Evolutionary conservation across 2,888 invertebrate species (phyloP), one percentile per base, ranked within the genome.

Genomic region (Leptarthrus brevirostris): DNA sequence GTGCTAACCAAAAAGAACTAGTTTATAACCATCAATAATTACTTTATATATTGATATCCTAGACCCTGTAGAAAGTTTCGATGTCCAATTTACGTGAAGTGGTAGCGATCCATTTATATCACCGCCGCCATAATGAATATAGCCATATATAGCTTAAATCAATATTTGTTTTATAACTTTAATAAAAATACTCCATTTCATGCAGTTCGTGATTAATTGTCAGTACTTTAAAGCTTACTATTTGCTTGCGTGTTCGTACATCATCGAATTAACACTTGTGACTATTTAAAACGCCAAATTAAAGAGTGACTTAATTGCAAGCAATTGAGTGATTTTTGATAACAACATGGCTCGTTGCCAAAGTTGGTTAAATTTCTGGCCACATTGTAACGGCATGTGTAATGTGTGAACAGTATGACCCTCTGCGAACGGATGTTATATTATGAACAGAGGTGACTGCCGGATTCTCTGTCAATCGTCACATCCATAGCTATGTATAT

Each of bases 131-230:
- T 30, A 30, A 30, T 30, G 30, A 8, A 30, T 30, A 30, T 30
- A 5, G 30, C 30, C 30, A n/a, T n/a, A n/a, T 30, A 30, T 30
- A 8, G 30, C 30, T n/a, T 16, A 56, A 56, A 56, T 56, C 56
- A 56, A 56, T 56, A 56, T 56, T 56, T 56, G 56, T 56, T 56
- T 24, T 30, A 14, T 6, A 30, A 56, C 56, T 56, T 56, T 56
- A 56, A 56, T 56, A 56, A 56, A 24, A 30, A 10, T 8, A 1
- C 54, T 8, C 56, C 16, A 26, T 14, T 56, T 30, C 26, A 30
- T 10, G 56, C 56, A 30, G 26, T 30, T 24, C 56, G 56, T 56
- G 56, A 56, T 56, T 56, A 56, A 56, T 56, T 56, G 56, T 24
- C 53, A 24, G 53, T 24, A 6, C 24, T 53, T 53, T 53, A 22